Conservation (phyloP, 2,113 vertebrate genomes). For the Conger conger region DNA sequence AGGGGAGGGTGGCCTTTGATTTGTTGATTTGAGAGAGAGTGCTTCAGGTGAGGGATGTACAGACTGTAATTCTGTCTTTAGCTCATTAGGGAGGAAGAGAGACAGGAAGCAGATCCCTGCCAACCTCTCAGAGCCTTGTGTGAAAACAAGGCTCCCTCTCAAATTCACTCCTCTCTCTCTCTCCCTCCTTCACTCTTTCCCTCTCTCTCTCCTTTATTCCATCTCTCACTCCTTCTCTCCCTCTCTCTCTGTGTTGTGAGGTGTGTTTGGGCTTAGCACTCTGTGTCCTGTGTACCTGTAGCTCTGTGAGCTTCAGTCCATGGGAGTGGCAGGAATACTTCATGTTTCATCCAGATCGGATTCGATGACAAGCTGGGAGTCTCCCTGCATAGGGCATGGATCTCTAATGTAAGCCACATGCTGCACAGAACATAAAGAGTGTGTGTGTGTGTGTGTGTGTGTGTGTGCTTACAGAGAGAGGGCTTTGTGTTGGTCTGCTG, state of each 20-base stretch:
- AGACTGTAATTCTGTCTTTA: background rate
- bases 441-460: background rate
- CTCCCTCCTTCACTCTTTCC: no score
- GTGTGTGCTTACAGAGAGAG: slow-evolving; percentile 12
- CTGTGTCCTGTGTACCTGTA: slow-evolving; percentile 25
- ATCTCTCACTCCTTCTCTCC: background rate
- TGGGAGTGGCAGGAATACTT: background rate
- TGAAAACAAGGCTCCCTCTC: slow-evolving; percentile 14
- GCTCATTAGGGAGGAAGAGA: background rate
- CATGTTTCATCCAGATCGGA: slow-evolving; percentile 24
- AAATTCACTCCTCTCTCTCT: background rate
- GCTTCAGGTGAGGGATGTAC: slow-evolving; percentile 4
- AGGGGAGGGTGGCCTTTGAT: background rate
- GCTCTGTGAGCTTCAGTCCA: slow-evolving; percentile 11
- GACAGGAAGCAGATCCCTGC: background rate
- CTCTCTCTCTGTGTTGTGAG: slow-evolving; percentile 20
- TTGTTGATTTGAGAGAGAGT: no score
- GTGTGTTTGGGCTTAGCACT: background rate
- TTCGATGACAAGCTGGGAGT: slow-evolving; percentile 28
- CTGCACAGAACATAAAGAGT: background rate
- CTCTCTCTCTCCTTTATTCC: background rate
- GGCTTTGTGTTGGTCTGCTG: background rate
- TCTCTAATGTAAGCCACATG: slow-evolving; percentile 33
- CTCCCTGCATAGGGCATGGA: background rate
- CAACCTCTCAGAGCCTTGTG: background rate